Percentiles rank a stretch among this genome's conserved stretches.
Conservation (phyloP, 2,113 vertebrate species). For the Aythya baeri region DNA sequence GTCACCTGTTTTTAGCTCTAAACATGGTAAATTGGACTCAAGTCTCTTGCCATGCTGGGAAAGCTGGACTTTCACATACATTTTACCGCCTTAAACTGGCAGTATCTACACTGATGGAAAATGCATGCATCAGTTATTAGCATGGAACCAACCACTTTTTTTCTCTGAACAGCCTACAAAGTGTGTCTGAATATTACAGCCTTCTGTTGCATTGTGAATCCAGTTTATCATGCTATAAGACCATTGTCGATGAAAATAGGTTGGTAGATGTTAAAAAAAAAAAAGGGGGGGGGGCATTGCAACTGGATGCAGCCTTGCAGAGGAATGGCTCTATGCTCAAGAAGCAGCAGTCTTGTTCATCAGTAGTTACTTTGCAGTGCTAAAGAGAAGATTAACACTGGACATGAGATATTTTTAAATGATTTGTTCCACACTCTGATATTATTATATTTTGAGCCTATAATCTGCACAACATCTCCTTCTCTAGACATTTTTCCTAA, state of each 20-base stretch:
- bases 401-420: neutral
- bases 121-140: fast-evolving
- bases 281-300: too few relatives aligned
- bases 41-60: neutral
- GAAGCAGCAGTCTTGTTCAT: neutral
- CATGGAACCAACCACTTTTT: neutral
- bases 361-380: neutral
- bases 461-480: neutral
- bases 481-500: slow-evolving; percentile 1
- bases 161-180: neutral
- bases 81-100: neutral
- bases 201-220: neutral
- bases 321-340: neutral
- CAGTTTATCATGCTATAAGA: neutral
- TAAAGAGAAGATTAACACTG: neutral
- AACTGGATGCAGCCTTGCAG: neutral
- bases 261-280: neutral
- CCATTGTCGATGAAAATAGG: neutral
- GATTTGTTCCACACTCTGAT: neutral
- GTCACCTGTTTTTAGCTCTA: neutral
- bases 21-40: fast-evolving
- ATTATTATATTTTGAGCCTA: neutral
- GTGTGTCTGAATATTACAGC: neutral
- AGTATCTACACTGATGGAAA: neutral
- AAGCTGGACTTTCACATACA: neutral